Evolutionary conservation across 2,888 invertebrate species (phyloP).

Genomic region (Amaurobius ferox): DNA sequence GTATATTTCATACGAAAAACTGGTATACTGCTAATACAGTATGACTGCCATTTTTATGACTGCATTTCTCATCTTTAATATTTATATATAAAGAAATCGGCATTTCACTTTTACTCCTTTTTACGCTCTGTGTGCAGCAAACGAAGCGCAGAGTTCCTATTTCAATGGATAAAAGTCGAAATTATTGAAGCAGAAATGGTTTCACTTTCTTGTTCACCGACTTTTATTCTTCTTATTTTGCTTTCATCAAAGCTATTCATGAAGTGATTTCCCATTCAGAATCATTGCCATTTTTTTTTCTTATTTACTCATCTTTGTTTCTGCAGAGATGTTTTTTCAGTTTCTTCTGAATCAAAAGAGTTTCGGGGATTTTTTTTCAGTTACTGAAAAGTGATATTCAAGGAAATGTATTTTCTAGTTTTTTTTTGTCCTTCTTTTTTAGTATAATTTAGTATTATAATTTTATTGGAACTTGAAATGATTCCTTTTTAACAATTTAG

Average conservation of each 20-base stretch:
- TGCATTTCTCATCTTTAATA: not conserved
- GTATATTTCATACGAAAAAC: too few relatives aligned
- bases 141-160: not conserved
- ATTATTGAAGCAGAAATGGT: conserved; percentile 5
- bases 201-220: conserved; percentile 4
- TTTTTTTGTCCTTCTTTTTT: too few relatives aligned
- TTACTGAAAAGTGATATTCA: too few relatives aligned
- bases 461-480: too few relatives aligned
- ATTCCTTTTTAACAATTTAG: too few relatives aligned
- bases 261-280: not conserved
- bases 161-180: not conserved
- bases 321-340: not conserved
- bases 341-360: too few relatives aligned
- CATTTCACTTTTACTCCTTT: not conserved
- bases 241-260: not conserved
- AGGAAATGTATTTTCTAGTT: too few relatives aligned
- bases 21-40: not conserved
- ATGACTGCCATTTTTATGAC: not conserved
- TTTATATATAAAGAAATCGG: not conserved
- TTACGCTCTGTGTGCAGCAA: conserved; percentile 1
- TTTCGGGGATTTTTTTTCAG: too few relatives aligned
- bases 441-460: too few relatives aligned
- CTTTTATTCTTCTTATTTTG: not conserved
- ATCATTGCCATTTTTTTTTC: not conserved
- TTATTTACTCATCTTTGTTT: not conserved